These are phyloP conservation scores for Drosophila melanica DNA, from an alignment of 1,140 invertebrate species.

Conservation along the genomic window DNA sequence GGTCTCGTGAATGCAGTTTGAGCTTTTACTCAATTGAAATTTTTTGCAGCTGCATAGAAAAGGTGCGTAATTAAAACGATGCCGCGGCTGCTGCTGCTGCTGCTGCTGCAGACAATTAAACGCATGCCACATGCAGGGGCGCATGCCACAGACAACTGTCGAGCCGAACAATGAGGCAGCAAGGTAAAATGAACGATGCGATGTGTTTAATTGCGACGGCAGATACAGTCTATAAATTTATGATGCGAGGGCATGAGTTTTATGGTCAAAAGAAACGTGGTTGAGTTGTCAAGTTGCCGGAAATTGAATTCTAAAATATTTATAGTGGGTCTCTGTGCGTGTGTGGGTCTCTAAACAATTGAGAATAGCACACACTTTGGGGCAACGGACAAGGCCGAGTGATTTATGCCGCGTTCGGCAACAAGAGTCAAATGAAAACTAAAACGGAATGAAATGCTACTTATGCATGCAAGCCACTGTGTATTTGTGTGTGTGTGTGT, in stretches of 20 bases:
- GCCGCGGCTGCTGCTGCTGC: slow-evolving; percentile 35
- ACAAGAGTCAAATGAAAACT: slow-evolving; percentile 55
- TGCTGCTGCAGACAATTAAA: slow-evolving; percentile 68
- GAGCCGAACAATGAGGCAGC: slow-evolving; percentile 26
- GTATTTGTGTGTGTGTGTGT: slow-evolving; percentile 2
- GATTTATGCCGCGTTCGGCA: slow-evolving; percentile 66
- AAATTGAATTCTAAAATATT: slow-evolving; percentile 81
- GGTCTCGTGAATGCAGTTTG: slow-evolving; percentile 44
- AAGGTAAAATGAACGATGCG: slow-evolving; percentile 66
- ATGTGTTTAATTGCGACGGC: slow-evolving; percentile 68
- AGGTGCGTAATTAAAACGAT: slow-evolving; percentile 79
- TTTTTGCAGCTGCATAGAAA: slow-evolving; percentile 55
- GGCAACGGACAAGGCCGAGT: slow-evolving; percentile 32
- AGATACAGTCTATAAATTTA: slow-evolving; percentile 63
- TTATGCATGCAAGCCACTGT: slow-evolving; percentile 68
- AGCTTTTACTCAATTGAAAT: slow-evolving; percentile 71
- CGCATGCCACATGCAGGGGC: slow-evolving; percentile 58
- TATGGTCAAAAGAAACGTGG: slow-evolving; percentile 48
- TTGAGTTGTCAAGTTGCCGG: slow-evolving; percentile 55
- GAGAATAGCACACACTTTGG: slow-evolving; percentile 58
- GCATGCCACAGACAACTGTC: slow-evolving; percentile 22
- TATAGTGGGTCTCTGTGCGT: slow-evolving; percentile 27
- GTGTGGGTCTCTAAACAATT: slow-evolving; percentile 24
- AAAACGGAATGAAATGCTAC: slow-evolving; percentile 66
- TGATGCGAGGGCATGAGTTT: slow-evolving; percentile 34